phyloP scores from a whole-genome alignment of 2,888 invertebrate genomes.

The Leptura quadrifasciata region DNA sequence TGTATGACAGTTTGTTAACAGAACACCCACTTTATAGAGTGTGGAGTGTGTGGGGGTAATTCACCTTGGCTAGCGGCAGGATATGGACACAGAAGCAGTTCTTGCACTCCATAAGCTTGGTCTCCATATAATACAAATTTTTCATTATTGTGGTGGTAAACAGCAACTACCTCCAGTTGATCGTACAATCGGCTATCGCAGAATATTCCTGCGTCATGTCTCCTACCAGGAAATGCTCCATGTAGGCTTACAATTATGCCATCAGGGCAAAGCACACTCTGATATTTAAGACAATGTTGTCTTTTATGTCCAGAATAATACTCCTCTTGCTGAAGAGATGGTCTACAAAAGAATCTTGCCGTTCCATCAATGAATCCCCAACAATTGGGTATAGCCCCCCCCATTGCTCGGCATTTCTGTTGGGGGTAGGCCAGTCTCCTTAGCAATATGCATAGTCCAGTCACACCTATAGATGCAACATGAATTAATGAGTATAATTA shows the following conservation, averaged over 20 bases:
- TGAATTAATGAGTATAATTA: too few relatives aligned
- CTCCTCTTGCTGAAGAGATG: constrained; percentile 47
- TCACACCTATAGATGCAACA: too few relatives aligned
- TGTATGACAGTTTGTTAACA: constrained; percentile 4
- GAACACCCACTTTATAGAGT: background rate
- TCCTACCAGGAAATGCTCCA: constrained; percentile 51
- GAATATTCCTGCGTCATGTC: constrained; percentile 50
- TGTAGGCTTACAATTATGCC: constrained; percentile 48
- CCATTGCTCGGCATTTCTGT: too few relatives aligned
- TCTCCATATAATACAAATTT: background rate
- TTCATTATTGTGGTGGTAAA: background rate
- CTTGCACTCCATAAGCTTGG: background rate
- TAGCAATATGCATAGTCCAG: too few relatives aligned
- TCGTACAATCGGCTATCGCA: background rate
- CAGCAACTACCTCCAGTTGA: background rate
- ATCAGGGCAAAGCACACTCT: constrained; percentile 50
- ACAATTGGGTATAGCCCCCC: too few relatives aligned
- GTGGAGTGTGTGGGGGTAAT: background rate
- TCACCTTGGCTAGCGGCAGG: too few relatives aligned
- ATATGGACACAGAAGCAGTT: background rate
- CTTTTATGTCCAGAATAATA: constrained; percentile 51
- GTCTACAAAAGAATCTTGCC: constrained; percentile 48
- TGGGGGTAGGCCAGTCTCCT: too few relatives aligned
- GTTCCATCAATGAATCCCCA: constrained; percentile 55
- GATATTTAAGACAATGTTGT: constrained; percentile 50